These are phyloP conservation scores for Porites lobata DNA, from an alignment of 92 coral and sea anemone genomes.

Conservation along the genomic window DNA sequence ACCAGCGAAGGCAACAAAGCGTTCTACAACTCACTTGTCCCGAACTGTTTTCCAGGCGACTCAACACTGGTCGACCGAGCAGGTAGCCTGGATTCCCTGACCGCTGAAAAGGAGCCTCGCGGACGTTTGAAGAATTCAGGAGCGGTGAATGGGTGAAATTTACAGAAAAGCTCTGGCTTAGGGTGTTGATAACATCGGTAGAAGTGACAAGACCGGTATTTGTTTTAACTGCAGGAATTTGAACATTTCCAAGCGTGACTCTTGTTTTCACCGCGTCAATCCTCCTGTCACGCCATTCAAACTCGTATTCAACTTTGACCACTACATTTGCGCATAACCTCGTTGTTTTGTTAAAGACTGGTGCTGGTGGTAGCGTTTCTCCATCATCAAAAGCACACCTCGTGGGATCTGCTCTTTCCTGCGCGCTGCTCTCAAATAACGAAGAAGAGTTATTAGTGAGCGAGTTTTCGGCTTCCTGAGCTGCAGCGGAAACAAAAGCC, in stretches of 20 bases:
- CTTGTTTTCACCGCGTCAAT: constrained; percentile 71
- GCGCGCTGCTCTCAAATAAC: constrained; percentile 27
- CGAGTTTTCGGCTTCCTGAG: constrained; percentile 5
- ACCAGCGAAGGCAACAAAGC: too few species aligned
- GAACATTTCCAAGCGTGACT: constrained; percentile 76
- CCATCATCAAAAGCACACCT: constrained; percentile 92
- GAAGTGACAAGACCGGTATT: constrained; percentile 58
- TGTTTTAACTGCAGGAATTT: constrained; percentile 25
- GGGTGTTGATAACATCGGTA: constrained; percentile 33
- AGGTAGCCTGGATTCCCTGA: constrained; percentile 98
- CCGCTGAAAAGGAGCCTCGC: constrained; percentile 57
- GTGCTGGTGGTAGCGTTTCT: constrained; percentile 85
- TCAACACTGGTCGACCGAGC: constrained; percentile 81
- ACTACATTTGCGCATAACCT: constrained; percentile 85
- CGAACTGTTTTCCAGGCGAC: constrained; percentile 33
- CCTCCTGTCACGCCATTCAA: constrained; percentile 74
- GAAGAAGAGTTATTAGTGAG: constrained; percentile 28
- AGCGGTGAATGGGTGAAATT: constrained; percentile 70
- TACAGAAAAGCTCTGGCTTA: constrained; percentile 79
- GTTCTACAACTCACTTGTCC: constrained; percentile 24
- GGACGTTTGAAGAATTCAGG: constrained; percentile 34
- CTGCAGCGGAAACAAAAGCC: constrained; percentile 33
- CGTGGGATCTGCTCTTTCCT: constrained; percentile 7
- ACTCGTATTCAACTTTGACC: constrained; percentile 78
- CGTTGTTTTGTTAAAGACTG: constrained; percentile 75